A percentile compares a stretch with the other conserved stretches of the same genome.
phyloP scores from a whole-genome alignment of 1,140 invertebrate genomes.

The Druon quercuslanigerum region DNA sequence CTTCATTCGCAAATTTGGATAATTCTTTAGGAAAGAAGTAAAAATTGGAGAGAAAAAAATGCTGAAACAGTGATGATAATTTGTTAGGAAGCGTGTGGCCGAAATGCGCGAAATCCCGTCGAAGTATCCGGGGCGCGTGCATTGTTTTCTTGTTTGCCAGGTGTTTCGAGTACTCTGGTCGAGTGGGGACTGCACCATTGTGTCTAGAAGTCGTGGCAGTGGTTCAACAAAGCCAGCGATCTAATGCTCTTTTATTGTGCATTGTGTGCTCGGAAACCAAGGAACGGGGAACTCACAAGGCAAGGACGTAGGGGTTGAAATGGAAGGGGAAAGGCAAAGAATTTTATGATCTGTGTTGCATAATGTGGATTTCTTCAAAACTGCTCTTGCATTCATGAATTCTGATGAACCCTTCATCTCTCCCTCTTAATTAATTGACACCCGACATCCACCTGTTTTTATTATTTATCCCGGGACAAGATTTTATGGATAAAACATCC shows the following conservation, averaged over 20 bases:
- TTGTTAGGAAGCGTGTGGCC: constrained; percentile 68
- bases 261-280: constrained; percentile 64
- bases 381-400: neutral
- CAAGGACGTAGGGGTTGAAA: constrained; percentile 48
- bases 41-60: constrained; percentile 44
- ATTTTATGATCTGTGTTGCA: constrained; percentile 33
- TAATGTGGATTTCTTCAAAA: constrained; percentile 40
- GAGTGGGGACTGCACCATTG: constrained; percentile 69
- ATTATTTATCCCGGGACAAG: no score
- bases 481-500: no score
- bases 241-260: constrained; percentile 76
- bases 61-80: constrained; percentile 62
- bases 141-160: constrained; percentile 76
- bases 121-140: constrained; percentile 63
- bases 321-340: constrained; percentile 35
- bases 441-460: neutral
- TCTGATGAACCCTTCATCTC: neutral
- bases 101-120: constrained; percentile 71
- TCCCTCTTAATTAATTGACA: neutral
- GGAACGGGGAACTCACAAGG: constrained; percentile 47
- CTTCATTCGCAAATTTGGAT: no score
- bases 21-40: constrained; percentile 29
- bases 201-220: constrained; percentile 69
- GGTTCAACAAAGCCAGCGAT: constrained; percentile 72
- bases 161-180: constrained; percentile 70